phyloP scores from a whole-genome alignment of 2,797 vertebrate genomes.

The Hydrolagus colliei region DNA sequence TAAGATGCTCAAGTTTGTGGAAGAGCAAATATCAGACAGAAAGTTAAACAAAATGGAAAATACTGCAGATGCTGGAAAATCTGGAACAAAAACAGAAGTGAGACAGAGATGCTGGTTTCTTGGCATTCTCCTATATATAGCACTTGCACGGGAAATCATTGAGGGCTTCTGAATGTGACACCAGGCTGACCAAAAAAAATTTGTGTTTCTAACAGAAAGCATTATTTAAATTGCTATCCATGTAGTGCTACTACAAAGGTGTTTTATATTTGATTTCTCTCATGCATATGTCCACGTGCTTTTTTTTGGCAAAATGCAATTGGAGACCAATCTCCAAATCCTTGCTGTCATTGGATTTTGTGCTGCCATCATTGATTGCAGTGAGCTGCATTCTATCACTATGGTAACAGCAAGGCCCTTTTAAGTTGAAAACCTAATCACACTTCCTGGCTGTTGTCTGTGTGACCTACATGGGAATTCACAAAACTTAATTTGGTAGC shows the following conservation, averaged over 20 bases:
- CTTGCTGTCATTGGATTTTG: neutral
- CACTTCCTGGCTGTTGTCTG: neutral
- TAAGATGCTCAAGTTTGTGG: neutral
- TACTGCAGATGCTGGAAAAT: too few species aligned
- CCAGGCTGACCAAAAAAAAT: too few species aligned
- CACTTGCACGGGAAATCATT: too few species aligned
- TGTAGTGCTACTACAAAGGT: neutral
- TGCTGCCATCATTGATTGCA: neutral
- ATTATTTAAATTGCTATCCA: neutral
- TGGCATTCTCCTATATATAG: too few species aligned
- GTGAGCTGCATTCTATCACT: neutral
- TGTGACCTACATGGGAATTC: neutral
- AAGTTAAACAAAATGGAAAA: neutral
- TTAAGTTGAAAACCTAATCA: slow-evolving; percentile 7
- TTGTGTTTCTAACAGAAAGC: too few species aligned
- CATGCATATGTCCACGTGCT: neutral
- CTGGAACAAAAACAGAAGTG: too few species aligned
- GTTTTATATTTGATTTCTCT: neutral
- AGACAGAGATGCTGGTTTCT: too few species aligned
- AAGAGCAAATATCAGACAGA: neutral
- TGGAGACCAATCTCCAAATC: neutral
- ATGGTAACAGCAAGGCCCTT: neutral
- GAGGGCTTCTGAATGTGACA: too few species aligned
- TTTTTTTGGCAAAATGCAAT: too few species aligned
- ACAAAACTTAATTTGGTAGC: neutral